These are phyloP conservation scores for Hylyphantes graminicola DNA, from an alignment of 1,140 invertebrate genomes.

Conservation along the genomic window DNA sequence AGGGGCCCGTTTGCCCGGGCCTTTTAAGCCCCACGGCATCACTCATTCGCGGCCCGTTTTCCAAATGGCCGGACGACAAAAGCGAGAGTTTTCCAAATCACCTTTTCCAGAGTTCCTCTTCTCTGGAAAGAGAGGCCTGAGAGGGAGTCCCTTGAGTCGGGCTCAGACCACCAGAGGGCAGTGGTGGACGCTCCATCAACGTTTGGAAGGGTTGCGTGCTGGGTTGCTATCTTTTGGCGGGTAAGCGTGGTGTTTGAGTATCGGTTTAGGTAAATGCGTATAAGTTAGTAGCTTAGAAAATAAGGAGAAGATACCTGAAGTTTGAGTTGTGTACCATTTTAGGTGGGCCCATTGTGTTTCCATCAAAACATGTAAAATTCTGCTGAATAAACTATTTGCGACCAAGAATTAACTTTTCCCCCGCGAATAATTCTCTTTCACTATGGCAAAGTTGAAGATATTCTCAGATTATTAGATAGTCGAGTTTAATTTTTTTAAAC, in stretches of 20 bases:
- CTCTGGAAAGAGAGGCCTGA: neutral
- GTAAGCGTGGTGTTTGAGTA: neutral
- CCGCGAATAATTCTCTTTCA: too few species aligned
- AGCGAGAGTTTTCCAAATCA: slow-evolving; percentile 47
- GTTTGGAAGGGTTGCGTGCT: slow-evolving; percentile 6
- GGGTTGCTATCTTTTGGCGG: slow-evolving; percentile 9
- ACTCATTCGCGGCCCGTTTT: slow-evolving; percentile 19
- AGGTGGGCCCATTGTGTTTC: too few species aligned
- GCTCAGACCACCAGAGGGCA: slow-evolving; percentile 51
- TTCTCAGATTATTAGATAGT: too few species aligned
- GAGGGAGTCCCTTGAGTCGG: slow-evolving; percentile 28
- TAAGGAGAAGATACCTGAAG: too few species aligned
- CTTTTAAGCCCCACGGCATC: slow-evolving; percentile 21
- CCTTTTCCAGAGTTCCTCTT: slow-evolving; percentile 35
- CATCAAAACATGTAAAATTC: too few species aligned
- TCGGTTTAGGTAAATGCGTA: neutral
- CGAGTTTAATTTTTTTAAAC: too few species aligned
- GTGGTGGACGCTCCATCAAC: slow-evolving; percentile 44
- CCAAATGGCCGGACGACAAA: slow-evolving; percentile 46
- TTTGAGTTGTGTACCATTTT: too few species aligned
- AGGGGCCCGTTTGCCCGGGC: slow-evolving; percentile 18
- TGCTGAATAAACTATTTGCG: too few species aligned
- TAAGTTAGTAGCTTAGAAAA: too few species aligned
- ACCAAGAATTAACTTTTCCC: too few species aligned
- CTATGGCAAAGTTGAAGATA: too few species aligned